phyloP scores from a whole-genome alignment of 2,113 vertebrate species.

The Tachuris rubrigastra region DNA sequence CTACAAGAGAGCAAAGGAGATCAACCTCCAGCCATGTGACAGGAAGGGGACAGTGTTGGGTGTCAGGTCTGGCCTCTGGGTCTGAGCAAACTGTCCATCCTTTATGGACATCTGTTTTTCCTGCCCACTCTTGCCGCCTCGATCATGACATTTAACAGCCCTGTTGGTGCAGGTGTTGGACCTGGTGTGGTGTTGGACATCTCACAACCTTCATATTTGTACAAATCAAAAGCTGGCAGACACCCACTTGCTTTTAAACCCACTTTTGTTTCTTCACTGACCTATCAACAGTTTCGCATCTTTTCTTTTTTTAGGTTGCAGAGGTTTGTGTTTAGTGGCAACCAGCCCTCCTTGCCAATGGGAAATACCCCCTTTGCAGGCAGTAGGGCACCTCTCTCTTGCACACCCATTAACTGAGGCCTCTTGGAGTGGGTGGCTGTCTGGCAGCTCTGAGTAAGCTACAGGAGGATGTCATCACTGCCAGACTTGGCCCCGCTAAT shows the following conservation, averaged over 20 bases:
- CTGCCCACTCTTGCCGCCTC: neutral
- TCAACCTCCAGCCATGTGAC: neutral
- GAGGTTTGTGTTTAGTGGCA: neutral
- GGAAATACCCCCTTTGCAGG: neutral
- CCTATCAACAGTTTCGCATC: neutral
- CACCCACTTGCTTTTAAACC: neutral
- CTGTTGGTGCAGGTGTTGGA: fast-evolving
- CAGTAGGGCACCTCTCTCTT: neutral
- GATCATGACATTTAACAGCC: neutral
- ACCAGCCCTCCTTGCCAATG: neutral
- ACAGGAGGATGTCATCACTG: conserved; percentile 4
- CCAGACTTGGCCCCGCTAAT: conserved; percentile 24
- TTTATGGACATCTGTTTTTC: neutral
- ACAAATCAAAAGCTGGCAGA: neutral
- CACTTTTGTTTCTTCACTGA: neutral
- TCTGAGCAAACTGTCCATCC: neutral
- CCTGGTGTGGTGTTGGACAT: neutral
- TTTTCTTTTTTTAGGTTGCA: neutral
- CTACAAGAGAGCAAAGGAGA: neutral
- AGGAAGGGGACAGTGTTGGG: neutral
- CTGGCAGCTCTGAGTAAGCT: conserved; percentile 4
- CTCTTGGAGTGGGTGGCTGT: conserved; percentile 19
- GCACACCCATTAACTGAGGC: neutral
- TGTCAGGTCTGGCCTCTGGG: neutral
- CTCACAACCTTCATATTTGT: neutral